A percentile compares a stretch with the other conserved stretches of the same genome.
phyloP scores from a whole-genome alignment of 2,888 invertebrate genomes.

The Hirtodrosophila confusa region DNA sequence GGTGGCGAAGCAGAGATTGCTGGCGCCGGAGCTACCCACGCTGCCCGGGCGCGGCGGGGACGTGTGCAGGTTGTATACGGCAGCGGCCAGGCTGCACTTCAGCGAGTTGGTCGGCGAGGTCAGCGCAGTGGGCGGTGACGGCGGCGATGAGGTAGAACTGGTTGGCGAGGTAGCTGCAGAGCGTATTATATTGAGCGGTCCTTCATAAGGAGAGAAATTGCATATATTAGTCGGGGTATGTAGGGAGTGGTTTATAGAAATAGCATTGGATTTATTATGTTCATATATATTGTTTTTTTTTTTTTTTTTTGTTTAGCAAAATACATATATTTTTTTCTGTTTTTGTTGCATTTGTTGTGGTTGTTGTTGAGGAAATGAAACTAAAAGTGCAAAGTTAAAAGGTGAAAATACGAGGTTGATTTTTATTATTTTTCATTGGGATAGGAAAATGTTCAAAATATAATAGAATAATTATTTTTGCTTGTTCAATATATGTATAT shows the following conservation, averaged over 20 bases:
- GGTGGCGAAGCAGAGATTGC: conserved; percentile 28
- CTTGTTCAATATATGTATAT: conserved; percentile 5
- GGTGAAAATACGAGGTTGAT: conserved; percentile 47
- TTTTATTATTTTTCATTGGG: conserved; percentile 23
- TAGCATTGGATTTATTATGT: conserved; percentile 10
- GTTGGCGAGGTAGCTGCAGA: conserved; percentile 82
- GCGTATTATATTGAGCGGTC: conserved; percentile 83
- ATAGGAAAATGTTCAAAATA: conserved; percentile 54
- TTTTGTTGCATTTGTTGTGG: conserved; percentile 43
- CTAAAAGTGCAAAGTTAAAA: conserved; percentile 79
- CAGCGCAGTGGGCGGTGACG: conserved; percentile 82
- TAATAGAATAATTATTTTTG: conserved; percentile 24
- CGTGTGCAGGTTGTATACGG: conserved; percentile 82
- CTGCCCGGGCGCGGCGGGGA: conserved; percentile 79
- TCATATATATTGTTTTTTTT: conserved; percentile 20
- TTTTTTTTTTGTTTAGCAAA: conserved; percentile 18
- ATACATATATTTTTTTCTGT: conserved; percentile 35
- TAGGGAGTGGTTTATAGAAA: neutral
- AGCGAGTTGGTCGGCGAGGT: conserved; percentile 90
- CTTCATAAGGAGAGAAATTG: conserved; percentile 67
- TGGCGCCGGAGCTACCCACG: conserved; percentile 43
- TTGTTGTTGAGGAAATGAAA: conserved; percentile 65
- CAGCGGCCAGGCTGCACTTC: conserved; percentile 86
- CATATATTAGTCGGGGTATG: conserved; percentile 36
- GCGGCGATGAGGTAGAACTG: conserved; percentile 84